Evolutionary conservation across 2,113 vertebrate species (phyloP), one percentile per base, ranked within the genome.

Genomic region (Amazona vittata): DNA sequence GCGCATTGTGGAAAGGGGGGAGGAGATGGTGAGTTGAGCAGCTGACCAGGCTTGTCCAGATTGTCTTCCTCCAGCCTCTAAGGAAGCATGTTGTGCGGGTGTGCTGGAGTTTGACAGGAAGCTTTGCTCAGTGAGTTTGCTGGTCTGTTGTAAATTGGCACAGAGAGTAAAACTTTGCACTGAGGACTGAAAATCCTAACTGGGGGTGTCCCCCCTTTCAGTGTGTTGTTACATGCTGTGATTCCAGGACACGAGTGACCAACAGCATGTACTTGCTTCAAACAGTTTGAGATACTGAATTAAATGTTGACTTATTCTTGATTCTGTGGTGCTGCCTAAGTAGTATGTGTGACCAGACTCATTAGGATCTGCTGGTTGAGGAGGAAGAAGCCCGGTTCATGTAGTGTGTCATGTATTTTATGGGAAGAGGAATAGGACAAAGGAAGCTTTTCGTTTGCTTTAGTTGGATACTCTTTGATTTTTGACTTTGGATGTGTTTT

Each of bases 61-160:
- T 50, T 67, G 92, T 62, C 60, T 53, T 70, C 71, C 88, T 80
- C 0, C 0, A 11, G 2, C n/a, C 59, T 35, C 15, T 6, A 6
- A 90, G 95, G 93, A 86, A 93, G 21, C 1, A 0, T 14, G 0
- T 73, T 71, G 25, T 89, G 88, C 10, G 10, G 83, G 64, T 70
- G 46, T 81, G 75, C 83, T n/a, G 83, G 83, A 83, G 83, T 74
- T 64, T 64, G 83, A 89, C 90, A 79, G 93, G 93, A 97, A 95
- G 76, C 57, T 83, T 78, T 50, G 62, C 64, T 46, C 82, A 29
- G 67, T 47, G 60, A 25, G 31, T 81, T 85, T 79, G 65, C n/a
- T 0, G 0, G 41, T 83, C 87, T 63, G 43, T 29, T 80, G 39
- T 46, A 33, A 63, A n/a, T 31, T 78, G 82, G 55, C 85, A 83